Evolutionary conservation across 2,113 vertebrate genomes (phyloP).

Genomic region (Rhinolophus sinicus): DNA sequence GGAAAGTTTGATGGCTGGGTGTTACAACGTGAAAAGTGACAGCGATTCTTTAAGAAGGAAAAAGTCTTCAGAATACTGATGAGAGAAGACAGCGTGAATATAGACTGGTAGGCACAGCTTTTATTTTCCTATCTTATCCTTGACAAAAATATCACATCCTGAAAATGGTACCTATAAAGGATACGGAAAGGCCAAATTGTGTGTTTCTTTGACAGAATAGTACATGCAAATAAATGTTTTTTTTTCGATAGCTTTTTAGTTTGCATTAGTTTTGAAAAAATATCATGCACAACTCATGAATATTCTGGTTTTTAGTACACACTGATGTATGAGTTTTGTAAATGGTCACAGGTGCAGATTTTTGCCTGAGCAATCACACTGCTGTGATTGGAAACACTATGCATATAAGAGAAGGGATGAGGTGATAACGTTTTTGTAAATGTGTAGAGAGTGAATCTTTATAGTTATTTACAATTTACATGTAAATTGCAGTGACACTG

Average conservation of each 20-base stretch:
- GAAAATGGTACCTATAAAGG: constrained; percentile 55
- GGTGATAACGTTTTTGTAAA: not conserved
- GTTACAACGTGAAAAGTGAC: constrained; percentile 76
- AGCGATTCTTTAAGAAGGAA: constrained; percentile 36
- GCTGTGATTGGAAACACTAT: not conserved
- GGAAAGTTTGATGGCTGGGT: constrained; percentile 64
- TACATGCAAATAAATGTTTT: constrained; percentile 36
- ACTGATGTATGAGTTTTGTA: constrained; percentile 15
- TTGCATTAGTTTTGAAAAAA: constrained; percentile 55
- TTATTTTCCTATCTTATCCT: constrained; percentile 60
- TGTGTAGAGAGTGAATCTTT: not conserved
- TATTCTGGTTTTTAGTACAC: constrained; percentile 49
- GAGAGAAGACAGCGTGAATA: constrained; percentile 48
- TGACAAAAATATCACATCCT: constrained; percentile 54
- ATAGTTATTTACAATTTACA: constrained; percentile 5
- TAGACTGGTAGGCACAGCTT: not conserved
- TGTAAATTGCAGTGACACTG: not conserved
- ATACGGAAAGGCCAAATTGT: constrained; percentile 55
- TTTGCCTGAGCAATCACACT: constrained; percentile 41
- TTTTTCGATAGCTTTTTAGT: not conserved
- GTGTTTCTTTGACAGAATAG: constrained; percentile 51
- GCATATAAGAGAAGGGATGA: not conserved
- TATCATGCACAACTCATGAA: constrained; percentile 23
- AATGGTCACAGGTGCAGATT: constrained; percentile 39
- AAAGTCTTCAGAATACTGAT: constrained; percentile 58